Percentiles rank a stretch among this genome's conserved stretches.
Conservation (phyloP, 2,113 vertebrate genomes). For the Syngnathus floridae region DNA sequence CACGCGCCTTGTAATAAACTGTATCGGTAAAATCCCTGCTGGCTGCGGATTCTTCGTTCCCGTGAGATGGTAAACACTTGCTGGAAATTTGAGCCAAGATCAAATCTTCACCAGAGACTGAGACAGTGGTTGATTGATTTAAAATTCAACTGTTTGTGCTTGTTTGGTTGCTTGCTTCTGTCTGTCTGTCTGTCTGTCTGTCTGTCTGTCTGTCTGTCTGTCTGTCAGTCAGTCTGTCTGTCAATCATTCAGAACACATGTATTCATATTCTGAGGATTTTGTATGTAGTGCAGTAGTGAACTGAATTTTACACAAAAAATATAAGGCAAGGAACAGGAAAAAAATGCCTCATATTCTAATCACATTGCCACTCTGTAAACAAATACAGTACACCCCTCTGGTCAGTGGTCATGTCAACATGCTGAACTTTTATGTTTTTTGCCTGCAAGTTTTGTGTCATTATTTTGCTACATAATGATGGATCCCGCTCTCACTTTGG, state of each 20-base stretch:
- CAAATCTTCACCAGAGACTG: conserved; percentile 39
- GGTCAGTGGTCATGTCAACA: not conserved
- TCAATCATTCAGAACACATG: not conserved
- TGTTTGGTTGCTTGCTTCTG: conserved; percentile 30
- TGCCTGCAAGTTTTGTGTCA: not conserved
- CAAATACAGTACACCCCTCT: not conserved
- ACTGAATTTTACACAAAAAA: not conserved
- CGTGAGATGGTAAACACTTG: conserved; percentile 43
- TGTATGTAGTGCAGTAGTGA: not conserved
- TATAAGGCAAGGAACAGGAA: not conserved
- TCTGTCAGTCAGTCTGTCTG: not conserved
- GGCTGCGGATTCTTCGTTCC: conserved; percentile 49
- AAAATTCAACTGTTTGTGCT: conserved; percentile 36
- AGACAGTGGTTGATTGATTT: conserved; percentile 35
- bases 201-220: conserved; percentile 6
- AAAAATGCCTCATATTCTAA: not conserved
- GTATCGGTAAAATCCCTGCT: conserved; percentile 56
- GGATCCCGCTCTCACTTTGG: not conserved
- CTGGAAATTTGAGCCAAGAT: conserved; percentile 52
- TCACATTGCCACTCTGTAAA: not conserved
- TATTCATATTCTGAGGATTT: not conserved
- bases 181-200: conserved; percentile 11
- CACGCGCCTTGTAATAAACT: conserved; percentile 62
- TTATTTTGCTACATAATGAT: not conserved
- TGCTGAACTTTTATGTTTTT: not conserved